Evolutionary conservation across 1,140 invertebrate genomes (phyloP).

Genomic region (Drosophila saltans): DNA sequence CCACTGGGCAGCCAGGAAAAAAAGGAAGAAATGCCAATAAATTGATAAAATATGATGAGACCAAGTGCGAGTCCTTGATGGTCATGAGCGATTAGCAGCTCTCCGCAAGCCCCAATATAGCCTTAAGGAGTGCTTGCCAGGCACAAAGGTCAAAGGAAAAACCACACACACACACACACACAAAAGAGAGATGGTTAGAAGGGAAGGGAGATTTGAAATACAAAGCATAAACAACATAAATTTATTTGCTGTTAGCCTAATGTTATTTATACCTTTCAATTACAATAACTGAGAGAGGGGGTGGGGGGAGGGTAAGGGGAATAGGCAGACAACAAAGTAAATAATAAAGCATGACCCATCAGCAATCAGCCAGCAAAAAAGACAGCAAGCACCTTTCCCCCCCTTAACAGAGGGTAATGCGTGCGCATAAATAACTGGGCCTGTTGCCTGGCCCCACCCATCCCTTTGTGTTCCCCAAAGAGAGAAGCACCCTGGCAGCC

Average conservation of each 20-base stretch:
- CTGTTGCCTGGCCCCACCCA: no score
- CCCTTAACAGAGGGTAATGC: constrained; percentile 75
- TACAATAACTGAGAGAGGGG: constrained; percentile 67
- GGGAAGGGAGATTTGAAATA: constrained; percentile 26
- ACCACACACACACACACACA: constrained; percentile 27
- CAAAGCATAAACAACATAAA: constrained; percentile 69
- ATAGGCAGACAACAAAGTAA: constrained; percentile 53
- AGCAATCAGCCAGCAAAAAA: constrained; percentile 68
- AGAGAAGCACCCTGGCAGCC: neutral
- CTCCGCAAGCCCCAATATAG: constrained; percentile 44
- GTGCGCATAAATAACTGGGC: constrained; percentile 69
- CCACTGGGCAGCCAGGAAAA: constrained; percentile 10
- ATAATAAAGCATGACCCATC: constrained; percentile 76
- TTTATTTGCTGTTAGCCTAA: constrained; percentile 81
- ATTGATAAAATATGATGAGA: constrained; percentile 78
- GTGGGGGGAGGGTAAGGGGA: neutral
- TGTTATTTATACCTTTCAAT: constrained; percentile 82
- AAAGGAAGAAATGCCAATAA: constrained; percentile 64
- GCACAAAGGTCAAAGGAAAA: constrained; percentile 66
- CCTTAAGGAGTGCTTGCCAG: constrained; percentile 54
- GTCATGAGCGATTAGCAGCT: constrained; percentile 61
- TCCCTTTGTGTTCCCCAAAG: no score
- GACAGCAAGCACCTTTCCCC: constrained; percentile 11
- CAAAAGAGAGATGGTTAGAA: neutral
- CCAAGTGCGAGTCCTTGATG: constrained; percentile 36